phyloP scores from a whole-genome alignment of 2,113 vertebrate species.

The Cephalopterus ornatus region DNA sequence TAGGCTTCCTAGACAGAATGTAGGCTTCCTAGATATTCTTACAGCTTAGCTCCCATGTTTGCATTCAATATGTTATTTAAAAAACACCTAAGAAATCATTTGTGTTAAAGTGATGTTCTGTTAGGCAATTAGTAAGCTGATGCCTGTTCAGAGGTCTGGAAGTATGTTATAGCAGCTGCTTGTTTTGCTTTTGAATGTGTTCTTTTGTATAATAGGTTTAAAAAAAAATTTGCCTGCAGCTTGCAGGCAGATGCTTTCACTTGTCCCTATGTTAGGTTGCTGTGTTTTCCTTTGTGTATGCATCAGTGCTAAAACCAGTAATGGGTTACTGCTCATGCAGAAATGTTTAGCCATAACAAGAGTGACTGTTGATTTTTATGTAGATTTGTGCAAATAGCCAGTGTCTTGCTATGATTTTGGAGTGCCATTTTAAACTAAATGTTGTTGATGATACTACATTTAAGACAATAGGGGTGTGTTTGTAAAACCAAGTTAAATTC shows the following conservation, averaged over 20 bases:
- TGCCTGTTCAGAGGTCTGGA: not conserved
- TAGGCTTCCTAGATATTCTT: not conserved
- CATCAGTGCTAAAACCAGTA: not conserved
- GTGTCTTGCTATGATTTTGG: not conserved
- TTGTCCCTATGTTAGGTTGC: not conserved
- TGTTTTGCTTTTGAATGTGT: not conserved
- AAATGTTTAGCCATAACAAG: not conserved
- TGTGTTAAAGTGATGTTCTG: not conserved
- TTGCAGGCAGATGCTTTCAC: not conserved
- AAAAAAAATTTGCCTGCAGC: not conserved
- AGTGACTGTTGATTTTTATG: not conserved
- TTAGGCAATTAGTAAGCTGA: not conserved
- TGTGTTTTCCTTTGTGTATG: not conserved
- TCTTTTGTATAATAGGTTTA: not conserved
- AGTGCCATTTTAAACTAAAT: not conserved
- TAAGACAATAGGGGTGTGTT: not conserved
- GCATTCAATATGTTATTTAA: not conserved
- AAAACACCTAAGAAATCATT: not conserved
- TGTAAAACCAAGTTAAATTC: not conserved
- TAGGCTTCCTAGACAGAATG: not conserved
- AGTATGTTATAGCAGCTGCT: not conserved
- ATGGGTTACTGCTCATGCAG: not conserved
- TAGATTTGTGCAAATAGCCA: not conserved
- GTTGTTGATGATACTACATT: not conserved
- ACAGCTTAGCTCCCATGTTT: not conserved